These are phyloP conservation scores for Branchellion lobata DNA, from an alignment of 2,888 invertebrate species.

Conservation along the genomic window DNA sequence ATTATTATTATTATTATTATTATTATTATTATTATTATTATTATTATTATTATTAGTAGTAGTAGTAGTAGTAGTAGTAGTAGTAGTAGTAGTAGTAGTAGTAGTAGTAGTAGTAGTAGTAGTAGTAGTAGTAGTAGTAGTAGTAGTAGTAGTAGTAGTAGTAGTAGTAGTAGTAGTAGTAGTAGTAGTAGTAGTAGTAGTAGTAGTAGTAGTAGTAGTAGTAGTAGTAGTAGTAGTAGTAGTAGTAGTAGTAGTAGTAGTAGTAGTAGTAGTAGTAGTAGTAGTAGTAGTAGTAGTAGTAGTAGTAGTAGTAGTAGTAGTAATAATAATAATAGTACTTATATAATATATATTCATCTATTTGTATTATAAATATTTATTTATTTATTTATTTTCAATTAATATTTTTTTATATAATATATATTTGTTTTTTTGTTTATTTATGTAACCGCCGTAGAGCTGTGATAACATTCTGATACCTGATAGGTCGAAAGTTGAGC, in stretches of 20 bases:
- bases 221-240: constrained; percentile 37
- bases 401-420: too few relatives aligned
- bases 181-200: constrained; percentile 32
- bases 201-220: constrained; percentile 36
- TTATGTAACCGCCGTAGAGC: too few relatives aligned
- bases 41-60: too few relatives aligned
- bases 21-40: too few relatives aligned
- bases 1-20: too few relatives aligned
- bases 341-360: too few relatives aligned
- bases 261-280: constrained; percentile 43
- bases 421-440: too few relatives aligned
- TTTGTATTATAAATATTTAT: too few relatives aligned
- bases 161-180: constrained; percentile 27
- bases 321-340: constrained; percentile 1
- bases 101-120: constrained; percentile 29
- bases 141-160: constrained; percentile 35
- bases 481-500: too few relatives aligned
- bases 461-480: too few relatives aligned
- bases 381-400: too few relatives aligned
- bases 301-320: constrained; percentile 31
- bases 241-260: constrained; percentile 41
- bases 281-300: constrained; percentile 40
- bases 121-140: constrained; percentile 39
- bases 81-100: constrained; percentile 29
- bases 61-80: constrained; percentile 4